Conservation (phyloP, 2,888 invertebrate species). For the Tipula unca region DNA sequence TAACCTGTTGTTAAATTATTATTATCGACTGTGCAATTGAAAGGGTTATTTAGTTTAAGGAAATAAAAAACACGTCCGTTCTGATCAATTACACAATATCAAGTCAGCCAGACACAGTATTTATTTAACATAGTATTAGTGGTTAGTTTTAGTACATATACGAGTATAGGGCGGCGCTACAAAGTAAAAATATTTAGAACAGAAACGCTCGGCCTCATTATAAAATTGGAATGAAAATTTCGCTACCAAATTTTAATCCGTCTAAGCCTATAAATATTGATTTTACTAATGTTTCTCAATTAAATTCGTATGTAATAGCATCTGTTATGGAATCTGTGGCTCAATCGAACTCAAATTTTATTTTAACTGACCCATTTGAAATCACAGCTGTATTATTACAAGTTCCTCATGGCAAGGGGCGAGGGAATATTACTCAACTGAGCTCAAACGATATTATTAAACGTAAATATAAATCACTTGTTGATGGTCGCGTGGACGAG, state of each 20-base stretch:
- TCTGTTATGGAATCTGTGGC: not conserved
- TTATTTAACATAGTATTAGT: too few relatives aligned
- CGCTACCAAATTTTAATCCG: not conserved
- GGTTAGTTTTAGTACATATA: too few relatives aligned
- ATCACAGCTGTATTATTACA: not conserved
- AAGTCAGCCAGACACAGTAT: too few relatives aligned
- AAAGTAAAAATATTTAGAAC: too few relatives aligned
- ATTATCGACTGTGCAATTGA: too few relatives aligned
- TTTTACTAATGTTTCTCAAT: not conserved
- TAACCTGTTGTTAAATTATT: too few relatives aligned
- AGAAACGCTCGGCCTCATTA: not conserved
- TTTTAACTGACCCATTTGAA: not conserved
- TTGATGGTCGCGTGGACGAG: not conserved
- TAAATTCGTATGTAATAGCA: not conserved
- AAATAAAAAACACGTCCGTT: too few relatives aligned
- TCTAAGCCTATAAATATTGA: not conserved
- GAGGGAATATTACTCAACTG: not conserved
- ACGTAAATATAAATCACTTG: not conserved
- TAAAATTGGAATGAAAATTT: not conserved
- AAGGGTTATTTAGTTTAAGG: too few relatives aligned
- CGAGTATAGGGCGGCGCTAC: too few relatives aligned
- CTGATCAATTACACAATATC: too few relatives aligned
- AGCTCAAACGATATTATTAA: not conserved
- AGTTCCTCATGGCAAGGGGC: not conserved
- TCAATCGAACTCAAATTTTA: not conserved